phyloP scores from a whole-genome alignment of 2,113 vertebrate genomes.

The Balaenoptera acutorostrata region DNA sequence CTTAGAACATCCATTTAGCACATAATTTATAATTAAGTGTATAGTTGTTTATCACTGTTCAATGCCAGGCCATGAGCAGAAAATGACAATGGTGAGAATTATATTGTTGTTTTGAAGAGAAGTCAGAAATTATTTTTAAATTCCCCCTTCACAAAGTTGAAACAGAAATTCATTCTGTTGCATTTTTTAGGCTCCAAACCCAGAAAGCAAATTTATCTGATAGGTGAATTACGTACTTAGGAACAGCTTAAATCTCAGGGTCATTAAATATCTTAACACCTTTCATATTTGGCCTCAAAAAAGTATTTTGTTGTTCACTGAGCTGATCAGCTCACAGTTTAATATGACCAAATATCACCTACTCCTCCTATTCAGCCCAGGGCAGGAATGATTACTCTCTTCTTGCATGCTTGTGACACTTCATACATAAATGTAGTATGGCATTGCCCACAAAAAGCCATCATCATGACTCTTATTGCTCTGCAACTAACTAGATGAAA shows the following conservation, averaged over 20 bases:
- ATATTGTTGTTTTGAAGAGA: neutral
- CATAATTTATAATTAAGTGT: neutral
- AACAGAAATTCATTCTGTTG: neutral
- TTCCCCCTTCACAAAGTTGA: neutral
- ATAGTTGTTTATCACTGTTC: neutral
- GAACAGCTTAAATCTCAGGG: neutral
- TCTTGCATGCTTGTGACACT: neutral
- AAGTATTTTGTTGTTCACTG: neutral
- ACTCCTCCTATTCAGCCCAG: neutral
- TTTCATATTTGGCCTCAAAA: neutral
- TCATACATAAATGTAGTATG: neutral
- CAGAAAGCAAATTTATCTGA: neutral
- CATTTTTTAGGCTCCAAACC: neutral
- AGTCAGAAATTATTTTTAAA: neutral
- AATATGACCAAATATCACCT: neutral
- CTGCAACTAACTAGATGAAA: neutral
- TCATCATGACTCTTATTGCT: neutral
- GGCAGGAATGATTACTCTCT: neutral
- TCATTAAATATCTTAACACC: neutral
- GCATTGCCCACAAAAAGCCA: neutral
- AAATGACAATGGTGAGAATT: neutral
- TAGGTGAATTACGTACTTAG: neutral
- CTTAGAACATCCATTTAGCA: neutral
- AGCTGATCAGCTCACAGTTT: neutral
- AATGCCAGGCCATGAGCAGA: neutral